Evolutionary conservation across 2,888 invertebrate species (phyloP), one percentile per base, ranked within the genome.

Genomic region (Yponomeuta plumbellus): DNA sequence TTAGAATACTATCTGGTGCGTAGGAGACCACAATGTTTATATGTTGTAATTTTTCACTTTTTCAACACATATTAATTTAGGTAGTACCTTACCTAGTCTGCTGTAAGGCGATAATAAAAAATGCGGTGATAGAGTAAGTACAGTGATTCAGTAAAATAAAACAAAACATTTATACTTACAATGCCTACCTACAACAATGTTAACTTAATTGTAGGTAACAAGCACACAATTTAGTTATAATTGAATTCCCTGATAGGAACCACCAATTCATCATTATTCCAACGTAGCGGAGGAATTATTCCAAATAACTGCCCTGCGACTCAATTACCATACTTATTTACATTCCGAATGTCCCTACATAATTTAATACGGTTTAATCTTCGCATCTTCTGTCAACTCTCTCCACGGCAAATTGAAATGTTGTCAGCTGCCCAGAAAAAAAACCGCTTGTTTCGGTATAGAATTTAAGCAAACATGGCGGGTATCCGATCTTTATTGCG

Each of bases 401-500:
- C 74, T 80, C 75, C 78, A 72, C 76, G 74, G 76, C 77, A 80
- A 86, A 85, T 83, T 84, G 79, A 84, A 83, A 83, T 74, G 79
- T 67, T 67, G 65, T 86, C 85, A 85, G 83, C 86, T 86, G 87
- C 81, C 69, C 71, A 68, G 66, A 67, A 68, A 56, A 63, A 59
- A 40, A 26, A 65, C 58, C 76, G 74, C 75, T 76, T 80, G 83
- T 83, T 79, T 80, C 79, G 80, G 80, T 81, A 81, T 80, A 78
- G 76, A 77, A 79, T 77, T 75, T 76, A 75, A 84, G 84, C 86
- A 89, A 90, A 90, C 83, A 90, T 88, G 88, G 90, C 88, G 74
- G 84, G 71, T n/a, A 44, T 63, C 58, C 64, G 57, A 21, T 39
- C 39, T 66, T 66, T 61, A 66, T 57, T 66, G 69, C 72, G 74